Conservation (phyloP, 2,888 invertebrate genomes). For the Margaritifera margaritifera region DNA sequence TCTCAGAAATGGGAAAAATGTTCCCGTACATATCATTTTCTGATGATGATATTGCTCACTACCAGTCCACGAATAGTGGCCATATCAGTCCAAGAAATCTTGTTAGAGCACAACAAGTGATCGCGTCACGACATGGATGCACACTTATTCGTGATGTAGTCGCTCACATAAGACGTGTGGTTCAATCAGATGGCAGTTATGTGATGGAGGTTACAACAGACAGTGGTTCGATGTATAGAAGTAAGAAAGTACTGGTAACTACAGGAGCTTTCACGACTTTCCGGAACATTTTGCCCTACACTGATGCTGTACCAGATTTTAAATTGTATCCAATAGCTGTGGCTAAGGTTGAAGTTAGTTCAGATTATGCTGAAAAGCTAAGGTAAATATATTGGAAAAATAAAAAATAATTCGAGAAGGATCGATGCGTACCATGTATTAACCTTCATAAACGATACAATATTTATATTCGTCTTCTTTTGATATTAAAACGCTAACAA, state of each 20-base stretch:
- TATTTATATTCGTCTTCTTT: no score
- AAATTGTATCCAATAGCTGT: conserved; percentile 29
- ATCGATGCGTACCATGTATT: no score
- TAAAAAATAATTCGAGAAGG: no score
- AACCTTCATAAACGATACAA: no score
- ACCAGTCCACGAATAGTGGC: conserved; percentile 23
- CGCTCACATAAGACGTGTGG: conserved; percentile 6
- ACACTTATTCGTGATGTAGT: conserved; percentile 33
- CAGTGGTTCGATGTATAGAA: conserved; percentile 7
- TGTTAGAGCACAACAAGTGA: conserved; percentile 34
- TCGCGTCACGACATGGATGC: conserved; percentile 35
- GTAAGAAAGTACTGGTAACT: conserved; percentile 35
- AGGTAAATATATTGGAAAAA: conserved; percentile 16
- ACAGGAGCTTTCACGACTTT: conserved; percentile 33
- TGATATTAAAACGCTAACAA: no score
- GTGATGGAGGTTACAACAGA: conserved; percentile 25
- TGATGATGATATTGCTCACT: conserved; percentile 20
- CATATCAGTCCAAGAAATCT: conserved; percentile 38
- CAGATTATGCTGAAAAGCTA: conserved; percentile 18
- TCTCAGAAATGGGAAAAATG: conserved; percentile 4
- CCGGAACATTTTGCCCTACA: conserved; percentile 25
- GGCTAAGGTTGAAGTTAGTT: conserved; percentile 26
- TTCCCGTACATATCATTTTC: conserved; percentile 34
- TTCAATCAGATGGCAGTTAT: conserved; percentile 3
- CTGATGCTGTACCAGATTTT: conserved; percentile 4